Conservation (phyloP, 2,797 vertebrate species). For the Dermochelys coriacea region DNA sequence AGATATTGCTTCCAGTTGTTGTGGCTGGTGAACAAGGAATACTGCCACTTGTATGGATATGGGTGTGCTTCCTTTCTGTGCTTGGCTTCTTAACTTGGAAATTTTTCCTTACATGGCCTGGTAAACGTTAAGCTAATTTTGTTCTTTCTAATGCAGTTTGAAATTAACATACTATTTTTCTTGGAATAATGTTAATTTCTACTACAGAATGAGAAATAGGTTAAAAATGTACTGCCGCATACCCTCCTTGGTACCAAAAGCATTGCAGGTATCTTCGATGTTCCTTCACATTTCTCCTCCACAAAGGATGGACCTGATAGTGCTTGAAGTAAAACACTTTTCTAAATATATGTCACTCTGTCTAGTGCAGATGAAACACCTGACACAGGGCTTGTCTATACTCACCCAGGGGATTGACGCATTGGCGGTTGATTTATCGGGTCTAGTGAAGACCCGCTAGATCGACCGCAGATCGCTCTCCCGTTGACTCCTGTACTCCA, state of each 20-base stretch:
- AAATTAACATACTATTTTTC: neutral
- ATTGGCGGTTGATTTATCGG: too few relatives aligned
- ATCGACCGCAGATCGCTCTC: too few relatives aligned
- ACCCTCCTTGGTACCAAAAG: neutral
- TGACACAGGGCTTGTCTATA: neutral
- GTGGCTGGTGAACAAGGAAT: neutral
- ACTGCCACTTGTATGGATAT: neutral
- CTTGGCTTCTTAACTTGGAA: neutral
- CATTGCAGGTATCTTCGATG: neutral
- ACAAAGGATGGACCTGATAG: neutral
- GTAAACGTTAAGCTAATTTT: neutral
- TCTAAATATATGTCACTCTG: neutral
- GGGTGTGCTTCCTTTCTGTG: neutral
- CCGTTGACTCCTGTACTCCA: too few relatives aligned
- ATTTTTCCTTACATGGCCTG: neutral
- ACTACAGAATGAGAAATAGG: neutral
- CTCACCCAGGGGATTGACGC: too few relatives aligned
- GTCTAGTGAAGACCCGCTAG: too few relatives aligned
- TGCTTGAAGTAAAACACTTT: conserved; percentile 13
- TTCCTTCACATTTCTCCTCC: neutral
- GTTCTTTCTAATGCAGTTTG: neutral
- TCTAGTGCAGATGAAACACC: neutral
- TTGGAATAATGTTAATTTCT: neutral
- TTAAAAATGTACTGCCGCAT: neutral
- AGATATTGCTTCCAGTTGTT: neutral